phyloP scores from a whole-genome alignment of 2,888 invertebrate genomes.

The Coleophora deauratella region DNA sequence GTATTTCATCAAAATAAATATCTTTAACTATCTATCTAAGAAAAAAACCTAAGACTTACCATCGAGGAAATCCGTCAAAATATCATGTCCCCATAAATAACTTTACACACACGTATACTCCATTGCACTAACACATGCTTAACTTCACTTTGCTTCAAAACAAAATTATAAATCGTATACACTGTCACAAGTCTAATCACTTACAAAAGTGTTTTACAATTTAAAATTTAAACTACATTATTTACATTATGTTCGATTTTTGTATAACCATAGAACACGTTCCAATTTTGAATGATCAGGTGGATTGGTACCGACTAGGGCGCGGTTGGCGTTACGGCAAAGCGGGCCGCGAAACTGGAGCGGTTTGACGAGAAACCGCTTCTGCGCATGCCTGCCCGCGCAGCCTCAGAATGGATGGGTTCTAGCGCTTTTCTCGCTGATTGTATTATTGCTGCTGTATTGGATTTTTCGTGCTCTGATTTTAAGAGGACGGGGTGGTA shows the following conservation, averaged over 20 bases:
- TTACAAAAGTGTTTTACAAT: slow-evolving; percentile 17
- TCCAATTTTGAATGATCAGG: slow-evolving; percentile 16
- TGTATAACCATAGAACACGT: slow-evolving; percentile 11
- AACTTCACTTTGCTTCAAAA: slow-evolving; percentile 22
- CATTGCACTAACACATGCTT: slow-evolving; percentile 35
- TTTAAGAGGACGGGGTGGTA: too few species aligned
- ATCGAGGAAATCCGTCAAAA: too few species aligned
- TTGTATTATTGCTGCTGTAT: neutral
- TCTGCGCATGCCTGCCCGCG: slow-evolving; percentile 65
- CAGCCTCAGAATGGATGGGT: slow-evolving; percentile 37
- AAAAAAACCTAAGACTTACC: too few species aligned
- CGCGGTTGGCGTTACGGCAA: slow-evolving; percentile 53
- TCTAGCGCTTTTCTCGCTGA: neutral
- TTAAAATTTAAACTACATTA: slow-evolving; percentile 3
- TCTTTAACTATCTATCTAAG: too few species aligned
- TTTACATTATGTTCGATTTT: slow-evolving; percentile 5
- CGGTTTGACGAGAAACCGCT: slow-evolving; percentile 37
- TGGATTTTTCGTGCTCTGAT: too few species aligned
- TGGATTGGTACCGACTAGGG: slow-evolving; percentile 16
- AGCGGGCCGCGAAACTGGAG: slow-evolving; percentile 50
- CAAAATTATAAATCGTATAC: slow-evolving; percentile 28
- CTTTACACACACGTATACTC: slow-evolving; percentile 37
- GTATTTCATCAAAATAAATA: too few species aligned
- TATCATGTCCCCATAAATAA: slow-evolving; percentile 2
- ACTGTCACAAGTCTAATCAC: slow-evolving; percentile 20